Evolutionary conservation across 2,113 vertebrate genomes (phyloP).

Genomic region (Calyptomena viridis): DNA sequence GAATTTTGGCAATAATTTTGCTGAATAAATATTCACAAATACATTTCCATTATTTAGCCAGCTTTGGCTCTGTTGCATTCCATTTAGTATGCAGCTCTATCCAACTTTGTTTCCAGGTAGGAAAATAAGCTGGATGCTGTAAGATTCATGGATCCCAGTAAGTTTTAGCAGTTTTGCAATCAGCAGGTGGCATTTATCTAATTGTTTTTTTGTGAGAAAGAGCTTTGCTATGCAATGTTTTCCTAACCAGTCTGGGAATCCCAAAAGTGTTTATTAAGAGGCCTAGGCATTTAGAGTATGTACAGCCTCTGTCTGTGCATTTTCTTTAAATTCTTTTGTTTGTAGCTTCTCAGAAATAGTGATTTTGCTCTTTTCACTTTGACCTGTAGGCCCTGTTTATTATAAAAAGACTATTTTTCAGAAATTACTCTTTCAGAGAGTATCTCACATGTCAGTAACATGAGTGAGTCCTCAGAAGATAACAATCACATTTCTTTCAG

Average conservation of each 20-base stretch:
- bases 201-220: neutral
- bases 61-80: neutral
- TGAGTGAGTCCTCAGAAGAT: neutral
- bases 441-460: neutral
- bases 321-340: neutral
- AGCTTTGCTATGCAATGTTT: neutral
- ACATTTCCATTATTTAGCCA: neutral
- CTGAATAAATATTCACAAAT: constrained; percentile 24
- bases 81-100: neutral
- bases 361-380: neutral
- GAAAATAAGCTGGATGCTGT: neutral
- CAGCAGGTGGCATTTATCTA: constrained; percentile 5
- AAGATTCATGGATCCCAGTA: rapidly evolving
- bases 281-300: neutral
- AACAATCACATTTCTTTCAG: neutral
- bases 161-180: neutral
- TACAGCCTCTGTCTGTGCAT: neutral
- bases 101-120: neutral
- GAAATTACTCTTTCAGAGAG: neutral
- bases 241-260: neutral
- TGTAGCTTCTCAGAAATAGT: neutral
- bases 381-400: neutral
- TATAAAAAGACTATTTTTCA: neutral
- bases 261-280: neutral
- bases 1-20: constrained; percentile 31